Evolutionary conservation across 2,113 vertebrate genomes (phyloP), one percentile per base, ranked within the genome.

Genomic region (Semicossyphus pulcher): DNA sequence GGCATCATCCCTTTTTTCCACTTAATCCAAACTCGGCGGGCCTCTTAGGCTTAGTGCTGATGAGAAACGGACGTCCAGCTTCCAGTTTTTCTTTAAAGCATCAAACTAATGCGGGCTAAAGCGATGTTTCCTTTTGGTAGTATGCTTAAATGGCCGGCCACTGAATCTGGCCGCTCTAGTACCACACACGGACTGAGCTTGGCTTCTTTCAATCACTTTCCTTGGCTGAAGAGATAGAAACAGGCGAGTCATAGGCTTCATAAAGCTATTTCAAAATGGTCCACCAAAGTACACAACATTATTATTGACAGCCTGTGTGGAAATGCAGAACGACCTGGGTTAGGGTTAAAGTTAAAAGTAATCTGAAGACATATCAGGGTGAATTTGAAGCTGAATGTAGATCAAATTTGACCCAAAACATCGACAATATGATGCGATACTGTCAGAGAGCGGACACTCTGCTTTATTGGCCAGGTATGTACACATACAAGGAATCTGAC

Each of bases 11-110:
- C 62, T 41, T 81, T 81, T 77, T 83, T 89, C 88, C 86, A 88
- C 88, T 83, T 73, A 72, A 64, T 76, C 77, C 83, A 77, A 88
- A 84, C 72, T 88, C 59, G 1, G 44, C 44, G 26, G 84, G 82
- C 65, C 85, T 85, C 72, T 36, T 6, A 8, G 80, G 88, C 86
- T 90, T 88, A 91, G 80, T 25, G 61, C 80, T 91, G 86, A 91
- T 91, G 88, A 90, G 74, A 90, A 70, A 83, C 84, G 84, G 88
- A 89, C 78, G 25, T 89, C 80, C 72, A 81, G 83, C 83, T 87
- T 88, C 81, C 86, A 89, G 70, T 83, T 81, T 80, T 82, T 76
- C 60, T 80, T 85, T 75, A 59, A 78, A 78, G 78, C 73, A 44
- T 76, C 49, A 85, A 78, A 34, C 10, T 66, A 26, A 80, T 41